phyloP scores from a whole-genome alignment of 2,113 vertebrate species.

The Anthoscopus minutus region DNA sequence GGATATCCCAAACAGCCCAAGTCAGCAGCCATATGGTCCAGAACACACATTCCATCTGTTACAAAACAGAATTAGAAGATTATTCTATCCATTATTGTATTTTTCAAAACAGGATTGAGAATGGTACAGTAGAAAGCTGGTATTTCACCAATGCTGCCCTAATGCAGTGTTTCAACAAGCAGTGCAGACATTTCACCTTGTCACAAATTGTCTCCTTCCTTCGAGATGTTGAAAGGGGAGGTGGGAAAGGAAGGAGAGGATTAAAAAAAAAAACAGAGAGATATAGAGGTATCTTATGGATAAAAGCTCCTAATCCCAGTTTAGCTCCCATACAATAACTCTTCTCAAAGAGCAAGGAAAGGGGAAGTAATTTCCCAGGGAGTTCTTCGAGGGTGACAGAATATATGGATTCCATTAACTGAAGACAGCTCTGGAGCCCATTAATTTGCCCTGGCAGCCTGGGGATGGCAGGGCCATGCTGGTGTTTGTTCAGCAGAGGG shows the following conservation, averaged over 20 bases:
- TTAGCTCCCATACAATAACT: background rate
- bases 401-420: constrained; percentile 5
- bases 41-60: background rate
- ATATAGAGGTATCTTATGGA: background rate
- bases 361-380: background rate
- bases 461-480: background rate
- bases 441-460: background rate
- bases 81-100: background rate
- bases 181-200: background rate
- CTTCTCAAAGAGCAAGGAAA: background rate
- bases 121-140: background rate
- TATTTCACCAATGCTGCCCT: background rate
- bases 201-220: background rate
- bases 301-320: background rate
- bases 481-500: background rate
- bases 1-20: background rate
- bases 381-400: background rate
- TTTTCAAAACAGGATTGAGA: background rate
- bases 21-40: background rate
- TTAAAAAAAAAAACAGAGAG: too few species aligned
- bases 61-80: background rate
- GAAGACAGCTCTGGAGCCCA: background rate
- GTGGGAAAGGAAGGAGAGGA: background rate
- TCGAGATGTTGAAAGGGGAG: background rate
- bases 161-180: background rate